These are phyloP conservation scores for Morbakka virulenta DNA, from an alignment of 30 jellyfish, hydroid and myxozoan genomes.

Conservation along the genomic window DNA sequence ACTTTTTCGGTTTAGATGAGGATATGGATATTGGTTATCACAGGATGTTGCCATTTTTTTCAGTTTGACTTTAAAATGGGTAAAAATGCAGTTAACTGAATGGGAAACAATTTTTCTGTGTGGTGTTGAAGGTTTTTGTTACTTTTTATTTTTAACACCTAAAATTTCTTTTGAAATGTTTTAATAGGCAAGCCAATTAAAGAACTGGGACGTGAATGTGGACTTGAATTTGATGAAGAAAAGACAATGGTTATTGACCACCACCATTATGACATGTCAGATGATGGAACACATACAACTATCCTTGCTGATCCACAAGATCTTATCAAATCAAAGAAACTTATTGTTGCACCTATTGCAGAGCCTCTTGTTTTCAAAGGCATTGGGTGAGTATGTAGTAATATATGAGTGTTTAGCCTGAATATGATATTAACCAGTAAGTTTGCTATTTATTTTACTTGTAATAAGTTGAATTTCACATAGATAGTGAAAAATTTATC, in stretches of 20 bases:
- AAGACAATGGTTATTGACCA: constrained; percentile 89
- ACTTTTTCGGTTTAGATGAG: too few relatives aligned
- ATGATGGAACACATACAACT: constrained; percentile 85
- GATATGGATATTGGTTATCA: too few relatives aligned
- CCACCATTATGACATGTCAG: constrained; percentile 79
- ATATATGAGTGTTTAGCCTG: not conserved
- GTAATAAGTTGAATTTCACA: too few relatives aligned
- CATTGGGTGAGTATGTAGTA: constrained; percentile 68
- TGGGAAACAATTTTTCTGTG: too few relatives aligned
- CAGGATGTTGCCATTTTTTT: too few relatives aligned
- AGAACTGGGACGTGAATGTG: constrained; percentile 94
- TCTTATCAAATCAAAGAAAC: constrained; percentile 68
- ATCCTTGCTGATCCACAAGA: constrained; percentile 65
- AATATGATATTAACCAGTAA: too few relatives aligned
- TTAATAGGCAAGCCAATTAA: constrained; percentile 68
- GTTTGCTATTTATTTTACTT: too few relatives aligned
- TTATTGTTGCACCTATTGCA: constrained; percentile 32
- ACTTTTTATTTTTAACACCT: not conserved
- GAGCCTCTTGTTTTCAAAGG: constrained; percentile 81
- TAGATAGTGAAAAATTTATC: too few relatives aligned
- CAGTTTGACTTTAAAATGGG: too few relatives aligned
- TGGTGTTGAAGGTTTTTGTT: too few relatives aligned
- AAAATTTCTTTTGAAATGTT: not conserved
- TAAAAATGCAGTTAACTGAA: too few relatives aligned
- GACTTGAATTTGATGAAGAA: constrained; percentile 95